Percentiles rank a stretch among this genome's conserved stretches.
phyloP scores from a whole-genome alignment of 2,888 invertebrate species.

The Unio pictorum region DNA sequence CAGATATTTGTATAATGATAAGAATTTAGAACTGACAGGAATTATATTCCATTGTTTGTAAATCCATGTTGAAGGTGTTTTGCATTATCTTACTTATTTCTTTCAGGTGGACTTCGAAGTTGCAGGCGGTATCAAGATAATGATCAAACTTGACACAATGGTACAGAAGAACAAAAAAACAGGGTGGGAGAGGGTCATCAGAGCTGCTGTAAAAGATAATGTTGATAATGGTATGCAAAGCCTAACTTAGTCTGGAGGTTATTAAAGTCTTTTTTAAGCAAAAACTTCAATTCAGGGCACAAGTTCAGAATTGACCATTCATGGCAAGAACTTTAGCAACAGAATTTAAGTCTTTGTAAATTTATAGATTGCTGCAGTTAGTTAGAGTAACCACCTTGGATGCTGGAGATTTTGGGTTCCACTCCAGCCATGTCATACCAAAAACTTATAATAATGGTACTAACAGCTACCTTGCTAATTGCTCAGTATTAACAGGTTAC shows the following conservation, averaged over 20 bases:
- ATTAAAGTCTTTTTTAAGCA: neutral
- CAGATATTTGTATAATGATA: too few species aligned
- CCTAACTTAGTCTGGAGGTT: too few species aligned
- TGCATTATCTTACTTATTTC: neutral
- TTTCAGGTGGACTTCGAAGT: conserved; percentile 52
- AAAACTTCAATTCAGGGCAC: neutral
- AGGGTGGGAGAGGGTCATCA: conserved; percentile 61
- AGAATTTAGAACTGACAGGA: too few species aligned
- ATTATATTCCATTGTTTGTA: neutral
- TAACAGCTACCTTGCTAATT: too few species aligned
- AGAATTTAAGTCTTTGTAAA: too few species aligned
- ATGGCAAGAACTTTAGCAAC: too few species aligned
- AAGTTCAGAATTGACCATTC: neutral
- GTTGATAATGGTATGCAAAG: conserved; percentile 30
- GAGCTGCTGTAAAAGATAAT: conserved; percentile 44
- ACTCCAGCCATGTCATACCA: too few species aligned
- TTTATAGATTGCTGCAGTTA: too few species aligned
- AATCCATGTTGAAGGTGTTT: neutral
- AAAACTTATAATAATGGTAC: too few species aligned
- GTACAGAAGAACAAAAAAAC: conserved; percentile 67
- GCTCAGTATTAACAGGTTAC: too few species aligned
- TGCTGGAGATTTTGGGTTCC: too few species aligned
- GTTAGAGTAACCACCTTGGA: too few species aligned
- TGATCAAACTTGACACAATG: conserved; percentile 55
- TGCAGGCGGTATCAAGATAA: conserved; percentile 40